Percentiles rank a stretch among this genome's conserved stretches.
Conservation (phyloP, 2,888 invertebrate species). For the Scaeva pyrastri region DNA sequence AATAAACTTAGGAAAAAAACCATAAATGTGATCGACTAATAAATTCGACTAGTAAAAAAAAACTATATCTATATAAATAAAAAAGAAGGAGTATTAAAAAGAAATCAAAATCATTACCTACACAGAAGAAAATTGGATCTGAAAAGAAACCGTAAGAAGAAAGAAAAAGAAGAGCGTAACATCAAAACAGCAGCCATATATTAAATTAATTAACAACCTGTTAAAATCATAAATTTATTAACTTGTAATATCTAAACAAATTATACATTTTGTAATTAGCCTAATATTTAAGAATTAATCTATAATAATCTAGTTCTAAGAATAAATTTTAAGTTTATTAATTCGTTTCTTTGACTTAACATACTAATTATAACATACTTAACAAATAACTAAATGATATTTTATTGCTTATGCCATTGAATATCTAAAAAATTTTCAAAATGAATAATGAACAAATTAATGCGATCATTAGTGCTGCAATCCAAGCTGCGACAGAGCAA, state of each 20-base stretch:
- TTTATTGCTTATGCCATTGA: neutral
- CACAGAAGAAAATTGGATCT: neutral
- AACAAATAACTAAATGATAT: neutral
- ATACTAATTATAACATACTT: no score
- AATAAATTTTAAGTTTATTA: neutral
- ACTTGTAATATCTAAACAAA: neutral
- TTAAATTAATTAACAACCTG: neutral
- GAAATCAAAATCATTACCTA: neutral
- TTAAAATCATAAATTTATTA: neutral
- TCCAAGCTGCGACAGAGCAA: conserved; percentile 17
- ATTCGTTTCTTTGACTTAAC: neutral
- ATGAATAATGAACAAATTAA: conserved; percentile 15
- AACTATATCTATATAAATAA: no score
- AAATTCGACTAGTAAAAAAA: no score
- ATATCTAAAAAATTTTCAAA: neutral
- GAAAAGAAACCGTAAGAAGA: neutral
- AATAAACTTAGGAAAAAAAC: no score
- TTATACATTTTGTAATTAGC: neutral
- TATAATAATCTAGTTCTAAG: conserved; percentile 1
- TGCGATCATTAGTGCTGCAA: neutral
- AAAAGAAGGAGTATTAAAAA: no score
- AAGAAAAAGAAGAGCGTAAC: neutral
- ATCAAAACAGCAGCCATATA: neutral
- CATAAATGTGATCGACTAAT: no score
- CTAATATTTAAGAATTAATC: neutral